phyloP scores from a whole-genome alignment of 2,113 vertebrate species.

The Galbula dea region DNA sequence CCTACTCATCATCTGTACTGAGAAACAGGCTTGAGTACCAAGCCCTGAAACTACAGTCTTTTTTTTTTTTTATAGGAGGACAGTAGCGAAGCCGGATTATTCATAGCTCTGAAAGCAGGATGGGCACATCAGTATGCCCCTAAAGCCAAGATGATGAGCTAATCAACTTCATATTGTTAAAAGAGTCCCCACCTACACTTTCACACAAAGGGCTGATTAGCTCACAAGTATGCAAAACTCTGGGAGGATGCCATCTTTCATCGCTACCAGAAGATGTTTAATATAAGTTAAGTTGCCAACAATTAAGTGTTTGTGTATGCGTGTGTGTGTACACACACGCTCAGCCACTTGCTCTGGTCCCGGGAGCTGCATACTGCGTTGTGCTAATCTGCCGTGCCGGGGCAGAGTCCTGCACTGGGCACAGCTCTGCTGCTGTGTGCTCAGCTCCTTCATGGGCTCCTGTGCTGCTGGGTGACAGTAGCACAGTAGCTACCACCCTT shows the following conservation, averaged over 20 bases:
- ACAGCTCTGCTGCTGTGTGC: neutral
- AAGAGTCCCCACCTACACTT: constrained; percentile 59
- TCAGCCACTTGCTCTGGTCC: neutral
- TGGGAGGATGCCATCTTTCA: constrained; percentile 64
- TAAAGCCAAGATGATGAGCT: constrained; percentile 58
- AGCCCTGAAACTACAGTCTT: constrained; percentile 45
- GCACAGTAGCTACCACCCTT: neutral
- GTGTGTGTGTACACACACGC: neutral
- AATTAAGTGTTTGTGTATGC: neutral
- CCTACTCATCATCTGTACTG: neutral
- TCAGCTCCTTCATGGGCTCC: neutral
- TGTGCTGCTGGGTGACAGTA: neutral
- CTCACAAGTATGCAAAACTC: constrained; percentile 51
- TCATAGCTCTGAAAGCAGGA: constrained; percentile 42
- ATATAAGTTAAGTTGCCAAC: constrained; percentile 2
- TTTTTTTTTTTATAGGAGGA: neutral
- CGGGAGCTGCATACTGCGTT: neutral
- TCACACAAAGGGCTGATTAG: constrained; percentile 52
- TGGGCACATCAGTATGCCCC: constrained; percentile 50
- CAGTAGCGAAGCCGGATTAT: constrained; percentile 17
- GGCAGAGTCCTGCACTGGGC: neutral
- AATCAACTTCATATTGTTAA: constrained; percentile 42
- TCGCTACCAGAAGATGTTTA: constrained; percentile 27
- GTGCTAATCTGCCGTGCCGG: rapidly evolving
- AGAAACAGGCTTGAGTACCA: constrained; percentile 35